Percentiles rank a stretch among this genome's conserved stretches.
Conservation (phyloP, 2,113 vertebrate genomes). For the Arvicanthis niloticus region DNA sequence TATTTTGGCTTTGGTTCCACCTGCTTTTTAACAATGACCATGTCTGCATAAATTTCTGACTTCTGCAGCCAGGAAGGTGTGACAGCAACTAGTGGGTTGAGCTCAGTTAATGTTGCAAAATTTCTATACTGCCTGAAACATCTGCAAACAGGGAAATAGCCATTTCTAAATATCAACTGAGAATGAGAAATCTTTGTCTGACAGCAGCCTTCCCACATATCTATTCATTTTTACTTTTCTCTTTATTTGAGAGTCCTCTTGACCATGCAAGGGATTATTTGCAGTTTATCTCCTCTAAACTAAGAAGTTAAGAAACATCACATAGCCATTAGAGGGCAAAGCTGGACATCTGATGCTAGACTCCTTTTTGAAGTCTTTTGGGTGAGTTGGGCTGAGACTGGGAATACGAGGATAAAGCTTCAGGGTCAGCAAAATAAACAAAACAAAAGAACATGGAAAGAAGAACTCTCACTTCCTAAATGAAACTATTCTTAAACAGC, state of each 20-base stretch:
- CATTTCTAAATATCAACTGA: background rate
- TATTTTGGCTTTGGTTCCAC: background rate
- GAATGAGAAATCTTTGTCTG: background rate
- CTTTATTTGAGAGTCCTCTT: background rate
- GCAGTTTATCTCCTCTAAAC: background rate
- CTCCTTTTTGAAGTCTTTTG: background rate
- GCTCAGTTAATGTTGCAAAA: background rate
- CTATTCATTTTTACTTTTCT: background rate
- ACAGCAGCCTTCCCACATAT: background rate
- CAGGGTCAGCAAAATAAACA: background rate
- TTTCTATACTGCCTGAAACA: background rate
- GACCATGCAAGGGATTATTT: background rate
- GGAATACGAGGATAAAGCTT: background rate
- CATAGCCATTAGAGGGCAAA: background rate
- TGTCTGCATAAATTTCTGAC: background rate
- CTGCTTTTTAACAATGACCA: background rate
- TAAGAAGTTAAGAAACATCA: background rate
- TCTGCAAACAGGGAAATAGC: background rate
- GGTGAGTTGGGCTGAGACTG: background rate
- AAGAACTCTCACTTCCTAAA: background rate
- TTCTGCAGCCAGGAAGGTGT: background rate
- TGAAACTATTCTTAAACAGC: constrained; percentile 18
- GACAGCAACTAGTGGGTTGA: background rate
- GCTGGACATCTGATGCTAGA: background rate
- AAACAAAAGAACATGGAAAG: background rate